Evolutionary conservation across 1,140 invertebrate species (phyloP).

Genomic region (Drosophila jambulina): DNA sequence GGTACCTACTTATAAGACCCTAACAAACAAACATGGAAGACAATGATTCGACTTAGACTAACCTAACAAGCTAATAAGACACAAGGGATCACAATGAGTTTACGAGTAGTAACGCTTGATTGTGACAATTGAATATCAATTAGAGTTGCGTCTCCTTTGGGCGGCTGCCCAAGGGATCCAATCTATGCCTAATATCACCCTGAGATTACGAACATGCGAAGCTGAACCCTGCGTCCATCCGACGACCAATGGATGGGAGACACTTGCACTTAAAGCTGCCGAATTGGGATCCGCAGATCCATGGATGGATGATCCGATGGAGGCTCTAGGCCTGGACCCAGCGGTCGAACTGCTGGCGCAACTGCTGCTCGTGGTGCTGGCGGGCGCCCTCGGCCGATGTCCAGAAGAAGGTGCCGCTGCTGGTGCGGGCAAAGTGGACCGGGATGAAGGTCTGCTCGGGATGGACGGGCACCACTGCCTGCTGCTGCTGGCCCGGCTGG

Average conservation of each 20-base stretch:
- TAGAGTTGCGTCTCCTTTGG: conserved; percentile 38
- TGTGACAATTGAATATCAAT: conserved; percentile 60
- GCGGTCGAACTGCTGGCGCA: conserved; percentile 86
- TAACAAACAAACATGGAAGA: conserved; percentile 84
- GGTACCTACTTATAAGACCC: conserved; percentile 41
- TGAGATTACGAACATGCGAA: conserved; percentile 82
- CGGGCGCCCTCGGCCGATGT: conserved; percentile 86
- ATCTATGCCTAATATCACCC: conserved; percentile 82
- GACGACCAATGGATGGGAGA: conserved; percentile 51
- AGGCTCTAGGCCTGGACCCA: conserved; percentile 88
- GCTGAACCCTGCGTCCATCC: conserved; percentile 39
- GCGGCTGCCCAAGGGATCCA: conserved; percentile 26
- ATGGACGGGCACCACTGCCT: conserved; percentile 86
- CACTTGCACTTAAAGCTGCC: conserved; percentile 87
- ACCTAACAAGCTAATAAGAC: conserved; percentile 31
- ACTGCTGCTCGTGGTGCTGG: conserved; percentile 85
- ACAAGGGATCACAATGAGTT: conserved; percentile 60
- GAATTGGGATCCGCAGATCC: conserved; percentile 61
- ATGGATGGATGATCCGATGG: conserved; percentile 8
- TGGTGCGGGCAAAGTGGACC: conserved; percentile 88
- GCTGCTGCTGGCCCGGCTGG: conserved; percentile 86
- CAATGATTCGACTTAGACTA: conserved; percentile 74
- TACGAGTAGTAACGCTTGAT: conserved; percentile 48
- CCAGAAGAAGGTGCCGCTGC: conserved; percentile 90
- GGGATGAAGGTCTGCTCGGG: conserved; percentile 88